These are phyloP conservation scores for Fulmarus glacialis DNA, from an alignment of 2,113 vertebrate species.

Conservation along the genomic window DNA sequence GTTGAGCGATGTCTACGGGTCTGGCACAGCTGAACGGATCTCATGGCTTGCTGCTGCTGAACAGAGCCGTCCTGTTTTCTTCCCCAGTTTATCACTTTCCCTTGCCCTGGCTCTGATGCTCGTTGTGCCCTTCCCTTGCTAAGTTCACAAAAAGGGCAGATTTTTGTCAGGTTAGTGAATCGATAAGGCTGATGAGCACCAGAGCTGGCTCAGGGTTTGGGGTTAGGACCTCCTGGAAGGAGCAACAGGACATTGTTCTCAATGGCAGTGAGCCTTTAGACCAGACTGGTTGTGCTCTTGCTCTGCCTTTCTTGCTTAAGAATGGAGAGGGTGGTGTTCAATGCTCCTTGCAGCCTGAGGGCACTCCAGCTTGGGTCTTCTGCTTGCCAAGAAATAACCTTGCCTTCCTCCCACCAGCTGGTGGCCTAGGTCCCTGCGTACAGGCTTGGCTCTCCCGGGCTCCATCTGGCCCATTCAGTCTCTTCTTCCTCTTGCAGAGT, in stretches of 20 bases:
- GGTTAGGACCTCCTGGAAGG: not conserved
- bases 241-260: not conserved
- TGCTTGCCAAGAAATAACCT: not conserved
- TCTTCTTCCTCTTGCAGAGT: not conserved
- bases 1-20: not conserved
- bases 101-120: not conserved
- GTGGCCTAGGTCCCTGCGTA: not conserved
- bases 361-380: not conserved
- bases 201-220: not conserved
- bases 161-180: not conserved
- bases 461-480: not conserved
- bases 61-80: not conserved
- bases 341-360: not conserved
- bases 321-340: not conserved
- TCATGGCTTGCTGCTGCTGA: not conserved
- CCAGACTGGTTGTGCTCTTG: not conserved
- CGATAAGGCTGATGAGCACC: not conserved
- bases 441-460: not conserved
- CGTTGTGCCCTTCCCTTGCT: fast-evolving
- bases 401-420: not conserved
- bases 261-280: not conserved
- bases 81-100: too few species aligned
- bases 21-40: not conserved
- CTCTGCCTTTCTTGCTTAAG: not conserved
- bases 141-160: not conserved